phyloP scores from a whole-genome alignment of 2,888 invertebrate genomes.

The Stomorhina lunata region DNA sequence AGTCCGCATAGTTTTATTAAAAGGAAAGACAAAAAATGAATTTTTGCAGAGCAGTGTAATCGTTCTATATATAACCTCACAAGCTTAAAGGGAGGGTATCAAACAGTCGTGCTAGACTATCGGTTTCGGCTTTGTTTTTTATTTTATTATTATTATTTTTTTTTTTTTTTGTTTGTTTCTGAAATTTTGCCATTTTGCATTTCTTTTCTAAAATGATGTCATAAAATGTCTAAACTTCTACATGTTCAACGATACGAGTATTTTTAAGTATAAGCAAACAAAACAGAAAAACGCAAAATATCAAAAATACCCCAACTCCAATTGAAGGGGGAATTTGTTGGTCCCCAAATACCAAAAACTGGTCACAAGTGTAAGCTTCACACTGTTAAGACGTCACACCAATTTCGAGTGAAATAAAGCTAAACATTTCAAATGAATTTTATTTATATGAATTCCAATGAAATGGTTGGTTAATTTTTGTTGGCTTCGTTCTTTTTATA shows the following conservation, averaged over 20 bases:
- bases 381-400: background rate
- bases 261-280: background rate
- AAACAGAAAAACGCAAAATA: background rate
- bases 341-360: background rate
- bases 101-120: too few species aligned
- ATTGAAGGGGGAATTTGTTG: background rate
- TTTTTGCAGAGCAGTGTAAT: too few species aligned
- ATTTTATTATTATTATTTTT: too few species aligned
- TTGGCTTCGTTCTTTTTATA: background rate
- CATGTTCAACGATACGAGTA: too few species aligned
- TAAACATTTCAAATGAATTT: background rate
- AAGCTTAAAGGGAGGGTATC: too few species aligned
- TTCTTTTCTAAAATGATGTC: constrained; percentile 57
- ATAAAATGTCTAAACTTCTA: constrained; percentile 36
- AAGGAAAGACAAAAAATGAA: too few species aligned
- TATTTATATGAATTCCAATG: background rate
- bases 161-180: too few species aligned
- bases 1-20: too few species aligned
- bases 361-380: background rate
- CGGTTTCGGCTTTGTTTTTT: too few species aligned
- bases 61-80: too few species aligned
- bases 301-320: constrained; percentile 9
- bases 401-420: background rate
- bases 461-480: background rate
- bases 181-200: constrained; percentile 24